Evolutionary conservation across 2,797 vertebrate genomes (phyloP), one percentile per base, ranked within the genome.

Genomic region (Falco columbarius): DNA sequence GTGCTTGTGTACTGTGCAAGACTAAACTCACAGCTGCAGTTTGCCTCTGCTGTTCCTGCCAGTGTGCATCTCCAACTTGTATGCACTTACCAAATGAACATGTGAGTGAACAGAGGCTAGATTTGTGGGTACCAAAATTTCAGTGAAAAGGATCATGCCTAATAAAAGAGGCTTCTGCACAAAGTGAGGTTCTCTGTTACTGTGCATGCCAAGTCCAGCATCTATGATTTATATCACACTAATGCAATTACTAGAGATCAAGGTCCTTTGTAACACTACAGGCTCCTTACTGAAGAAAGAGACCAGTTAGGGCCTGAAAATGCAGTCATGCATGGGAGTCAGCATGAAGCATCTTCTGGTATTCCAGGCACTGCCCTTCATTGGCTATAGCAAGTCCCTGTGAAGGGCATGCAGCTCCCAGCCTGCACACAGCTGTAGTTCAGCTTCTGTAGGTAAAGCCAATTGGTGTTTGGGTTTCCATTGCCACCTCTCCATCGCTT

Each of bases 331-430:
- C 3, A 3, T 7, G 40, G 74, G 58, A 82, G 55, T 0, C 5
- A 30, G 38, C 70, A 62, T 14, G 42, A 54, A 67, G 67, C 54
- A 85, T 40, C 74, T 70, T 34, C 70, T 40, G 38, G 52, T 24
- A 7, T 36, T 54, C 26, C 62, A 20, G 74, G 12, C 7, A 10
- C 6, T 36, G 84, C 71, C 67, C 38, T 81, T 82, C 56, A 24
- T 29, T 26, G 56, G n/a, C 77, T 89, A 0, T 7, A 29, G 20
- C 30, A 15, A 11, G 34, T 75, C 34, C 29, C 51, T 0, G 0
- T 7, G 56, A 46, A 63, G 49, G 70, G 21, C 17, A 1, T 0
- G 22, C 40, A 27, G 55, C 77, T 82, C 42, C 55, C 49, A 51
- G 47, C 46, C 62, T 38, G 83, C 61, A 16, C 10, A 7, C 20